These are phyloP conservation scores for Metalampra italica DNA, from an alignment of 2,888 invertebrate species.

Conservation along the genomic window DNA sequence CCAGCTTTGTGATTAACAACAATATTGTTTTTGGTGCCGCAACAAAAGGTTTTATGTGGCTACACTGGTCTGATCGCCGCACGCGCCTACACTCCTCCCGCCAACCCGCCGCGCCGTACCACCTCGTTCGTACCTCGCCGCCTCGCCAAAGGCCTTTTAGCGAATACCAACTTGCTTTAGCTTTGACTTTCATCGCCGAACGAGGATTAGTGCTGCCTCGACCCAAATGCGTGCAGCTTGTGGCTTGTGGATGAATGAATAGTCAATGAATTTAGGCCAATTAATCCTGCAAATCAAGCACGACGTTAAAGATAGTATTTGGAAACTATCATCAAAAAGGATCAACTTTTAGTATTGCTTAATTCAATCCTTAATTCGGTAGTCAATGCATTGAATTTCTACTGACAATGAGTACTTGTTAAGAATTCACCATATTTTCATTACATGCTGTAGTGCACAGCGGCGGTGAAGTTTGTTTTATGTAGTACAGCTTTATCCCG, in stretches of 20 bases:
- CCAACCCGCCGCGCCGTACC: background rate
- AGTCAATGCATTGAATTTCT: background rate
- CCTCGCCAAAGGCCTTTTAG: slow-evolving; percentile 66
- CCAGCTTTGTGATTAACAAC: no score
- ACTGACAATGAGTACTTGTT: background rate
- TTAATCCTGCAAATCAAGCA: slow-evolving; percentile 17
- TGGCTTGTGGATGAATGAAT: slow-evolving; percentile 61
- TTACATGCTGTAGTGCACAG: slow-evolving; percentile 1
- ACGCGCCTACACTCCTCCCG: background rate
- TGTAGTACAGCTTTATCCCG: slow-evolving; percentile 31
- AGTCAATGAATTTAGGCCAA: slow-evolving; percentile 61
- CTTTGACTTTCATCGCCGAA: slow-evolving; percentile 58
- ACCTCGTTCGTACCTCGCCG: slow-evolving; percentile 26
- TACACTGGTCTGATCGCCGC: no score
- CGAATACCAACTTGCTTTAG: slow-evolving; percentile 54
- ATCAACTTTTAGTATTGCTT: no score
- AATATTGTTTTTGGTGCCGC: no score
- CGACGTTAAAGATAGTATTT: background rate
- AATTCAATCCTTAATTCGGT: no score
- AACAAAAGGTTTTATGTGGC: no score
- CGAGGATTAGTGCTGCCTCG: slow-evolving; percentile 50
- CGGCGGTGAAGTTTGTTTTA: slow-evolving; percentile 22
- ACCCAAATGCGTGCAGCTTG: slow-evolving; percentile 53
- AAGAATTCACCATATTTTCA: background rate
- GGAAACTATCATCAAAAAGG: background rate